These are phyloP conservation scores for Cotesia congregata DNA, from an alignment of 2,888 invertebrate species.

Conservation along the genomic window DNA sequence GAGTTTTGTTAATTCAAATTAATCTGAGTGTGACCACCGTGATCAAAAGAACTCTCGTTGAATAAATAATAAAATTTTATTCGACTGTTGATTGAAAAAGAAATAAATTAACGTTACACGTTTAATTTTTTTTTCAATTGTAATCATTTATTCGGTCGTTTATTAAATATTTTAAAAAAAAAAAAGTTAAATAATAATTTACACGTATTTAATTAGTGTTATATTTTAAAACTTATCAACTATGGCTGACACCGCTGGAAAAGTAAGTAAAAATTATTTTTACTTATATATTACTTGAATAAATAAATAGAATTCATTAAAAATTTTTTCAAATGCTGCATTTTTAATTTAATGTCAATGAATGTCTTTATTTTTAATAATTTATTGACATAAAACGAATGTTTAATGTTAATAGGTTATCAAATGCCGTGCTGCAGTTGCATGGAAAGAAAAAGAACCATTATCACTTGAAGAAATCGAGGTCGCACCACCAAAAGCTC, in stretches of 20 bases:
- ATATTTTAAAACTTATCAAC: background rate
- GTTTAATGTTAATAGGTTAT: conserved; percentile 76
- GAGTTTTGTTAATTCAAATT: background rate
- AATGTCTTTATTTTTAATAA: background rate
- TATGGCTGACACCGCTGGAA: conserved; percentile 59
- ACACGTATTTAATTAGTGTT: too few relatives aligned
- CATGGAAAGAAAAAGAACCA: conserved; percentile 94
- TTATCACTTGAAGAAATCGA: conserved; percentile 91
- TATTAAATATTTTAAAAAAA: too few relatives aligned
- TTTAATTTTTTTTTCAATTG: too few relatives aligned
- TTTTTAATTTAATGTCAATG: background rate
- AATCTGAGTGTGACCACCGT: background rate
- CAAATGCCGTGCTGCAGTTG: conserved; percentile 94
- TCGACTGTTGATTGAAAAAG: too few relatives aligned
- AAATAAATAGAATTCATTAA: background rate
- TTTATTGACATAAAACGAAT: background rate
- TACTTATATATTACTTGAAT: conserved; percentile 10
- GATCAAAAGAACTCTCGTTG: background rate
- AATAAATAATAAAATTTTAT: too few relatives aligned
- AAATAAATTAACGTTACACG: too few relatives aligned
- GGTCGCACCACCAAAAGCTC: conserved; percentile 93
- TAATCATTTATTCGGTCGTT: too few relatives aligned
- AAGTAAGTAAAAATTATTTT: conserved; percentile 52
- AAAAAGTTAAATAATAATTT: too few relatives aligned
- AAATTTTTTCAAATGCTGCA: background rate